Percentiles rank a stretch among this genome's conserved stretches.
Evolutionary conservation across 2,113 vertebrate genomes (phyloP).

Genomic region (Galeopterus variegatus): DNA sequence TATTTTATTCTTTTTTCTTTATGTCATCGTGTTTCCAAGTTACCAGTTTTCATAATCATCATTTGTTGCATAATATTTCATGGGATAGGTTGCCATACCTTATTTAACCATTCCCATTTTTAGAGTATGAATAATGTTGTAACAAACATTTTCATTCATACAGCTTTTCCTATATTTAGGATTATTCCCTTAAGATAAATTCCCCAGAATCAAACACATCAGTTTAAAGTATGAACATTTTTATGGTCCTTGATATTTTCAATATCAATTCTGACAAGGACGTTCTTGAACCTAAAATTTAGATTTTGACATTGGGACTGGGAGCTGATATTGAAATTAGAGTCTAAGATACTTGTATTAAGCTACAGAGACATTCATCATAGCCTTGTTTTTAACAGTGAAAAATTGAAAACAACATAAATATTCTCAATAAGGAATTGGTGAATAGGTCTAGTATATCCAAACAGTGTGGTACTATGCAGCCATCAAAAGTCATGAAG

Average conservation of each 20-base stretch:
- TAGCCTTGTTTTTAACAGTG: neutral
- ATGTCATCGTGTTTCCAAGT: neutral
- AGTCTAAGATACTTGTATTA: neutral
- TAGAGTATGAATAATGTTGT: neutral
- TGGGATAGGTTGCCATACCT: neutral
- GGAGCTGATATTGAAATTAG: neutral
- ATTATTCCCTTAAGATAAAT: neutral
- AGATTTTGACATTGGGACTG: neutral
- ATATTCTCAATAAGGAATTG: neutral
- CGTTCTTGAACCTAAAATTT: neutral
- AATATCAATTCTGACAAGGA: neutral
- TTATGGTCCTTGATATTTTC: neutral
- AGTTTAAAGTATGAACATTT: neutral
- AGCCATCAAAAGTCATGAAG: neutral
- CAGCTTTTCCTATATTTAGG: neutral
- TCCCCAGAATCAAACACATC: neutral
- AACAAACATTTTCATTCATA: neutral
- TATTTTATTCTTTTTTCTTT: neutral
- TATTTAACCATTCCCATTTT: neutral
- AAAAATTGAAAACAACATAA: neutral
- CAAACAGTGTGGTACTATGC: neutral
- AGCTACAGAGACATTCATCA: neutral
- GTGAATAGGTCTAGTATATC: neutral
- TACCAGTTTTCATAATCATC: neutral
- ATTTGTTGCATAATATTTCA: neutral